phyloP scores from a whole-genome alignment of 2,113 vertebrate genomes.

The Corapipo altera region DNA sequence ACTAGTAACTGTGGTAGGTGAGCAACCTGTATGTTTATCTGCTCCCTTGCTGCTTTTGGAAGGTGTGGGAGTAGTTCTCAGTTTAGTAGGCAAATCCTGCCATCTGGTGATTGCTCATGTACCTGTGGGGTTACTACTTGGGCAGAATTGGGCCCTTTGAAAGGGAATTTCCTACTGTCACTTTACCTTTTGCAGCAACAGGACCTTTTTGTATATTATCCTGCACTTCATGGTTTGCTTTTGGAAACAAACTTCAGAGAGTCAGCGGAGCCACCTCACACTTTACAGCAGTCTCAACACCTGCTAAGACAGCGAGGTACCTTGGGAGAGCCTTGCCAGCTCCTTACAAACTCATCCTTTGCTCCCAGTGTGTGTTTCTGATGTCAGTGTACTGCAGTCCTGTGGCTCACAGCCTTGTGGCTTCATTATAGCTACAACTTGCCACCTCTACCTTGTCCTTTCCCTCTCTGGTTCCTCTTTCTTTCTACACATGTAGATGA shows the following conservation, averaged over 20 bases:
- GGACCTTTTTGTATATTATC: not conserved
- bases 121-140: not conserved
- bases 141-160: not conserved
- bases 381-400: not conserved
- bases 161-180: not conserved
- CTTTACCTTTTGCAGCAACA: not conserved
- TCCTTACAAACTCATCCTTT: not conserved
- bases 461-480: not conserved
- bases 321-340: not conserved
- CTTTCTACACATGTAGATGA: rapidly evolving
- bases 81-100: not conserved
- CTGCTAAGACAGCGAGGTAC: not conserved
- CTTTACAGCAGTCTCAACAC: not conserved
- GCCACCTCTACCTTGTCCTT: not conserved
- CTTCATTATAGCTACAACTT: not conserved
- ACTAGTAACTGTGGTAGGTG: not conserved
- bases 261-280: not conserved
- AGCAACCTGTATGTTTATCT: not conserved
- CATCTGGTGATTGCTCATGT: not conserved
- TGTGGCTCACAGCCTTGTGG: not conserved
- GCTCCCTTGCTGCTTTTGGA: not conserved
- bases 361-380: not conserved
- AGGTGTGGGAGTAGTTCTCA: not conserved
- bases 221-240: not conserved
- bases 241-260: not conserved